Evolutionary conservation across 2,888 invertebrate species (phyloP), one percentile per base, ranked within the genome.

Genomic region (Agrochola lychnidis): DNA sequence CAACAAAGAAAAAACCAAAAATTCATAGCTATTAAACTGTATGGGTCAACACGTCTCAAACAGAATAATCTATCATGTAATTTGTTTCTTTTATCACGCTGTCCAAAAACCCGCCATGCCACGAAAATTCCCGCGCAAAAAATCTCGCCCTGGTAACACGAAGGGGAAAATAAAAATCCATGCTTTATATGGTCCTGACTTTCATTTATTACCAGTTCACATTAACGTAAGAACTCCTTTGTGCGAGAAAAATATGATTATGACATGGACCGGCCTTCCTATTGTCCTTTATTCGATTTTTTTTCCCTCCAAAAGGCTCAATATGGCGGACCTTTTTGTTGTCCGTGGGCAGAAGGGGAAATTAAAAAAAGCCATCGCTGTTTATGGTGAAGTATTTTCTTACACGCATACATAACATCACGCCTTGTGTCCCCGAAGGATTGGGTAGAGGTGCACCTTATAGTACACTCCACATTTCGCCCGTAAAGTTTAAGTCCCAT

Each of bases 161-260:
- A 79, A 73, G 62, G 73, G 81, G 91, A 91, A 90, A 89, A 87
- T 80, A 84, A 85, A 82, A 86, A 81, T 90, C 85, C 87, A 78
- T 87, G 88, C 87, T 89, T 90, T 91, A 92, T 92, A 92, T 92
- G 92, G 89, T 88, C 87, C 91, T 92, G 94, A 94, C 94, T 95
- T 94, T 92, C 93, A 95, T 96, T 95, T 95, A 94, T 95, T 94
- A 94, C 92, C 90, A 90, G 92, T 81, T 87, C 93, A 93, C 95
- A 96, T 96, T 96, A 95, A 94, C 91, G 94, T 94, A 94, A 95
- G 94, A 93, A 94, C 93, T 94, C 95, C 88, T 95, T 96, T 96
- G 95, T 96, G 94, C 75, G 84, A 91, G 92, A 94, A 96, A 96
- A 96, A 96, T 96, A 96, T 95, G 95, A 96, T 95, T 95, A 96